Evolutionary conservation across 2,113 vertebrate species (phyloP).

Genomic region (Alligator mississippiensis): DNA sequence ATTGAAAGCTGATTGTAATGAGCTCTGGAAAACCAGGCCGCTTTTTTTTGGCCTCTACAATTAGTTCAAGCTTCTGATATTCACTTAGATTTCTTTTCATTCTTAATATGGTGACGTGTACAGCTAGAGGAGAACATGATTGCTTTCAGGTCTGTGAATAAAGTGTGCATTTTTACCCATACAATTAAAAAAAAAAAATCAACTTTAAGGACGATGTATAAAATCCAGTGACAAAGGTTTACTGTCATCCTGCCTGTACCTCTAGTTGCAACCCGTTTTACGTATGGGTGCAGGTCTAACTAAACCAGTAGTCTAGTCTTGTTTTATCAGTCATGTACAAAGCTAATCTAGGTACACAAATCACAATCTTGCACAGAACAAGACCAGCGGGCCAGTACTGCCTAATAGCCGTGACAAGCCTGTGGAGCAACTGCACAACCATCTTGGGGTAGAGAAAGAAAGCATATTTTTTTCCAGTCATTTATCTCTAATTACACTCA

Average conservation of each 20-base stretch:
- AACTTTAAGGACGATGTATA: background rate
- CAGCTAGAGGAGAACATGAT: background rate
- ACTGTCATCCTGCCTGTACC: background rate
- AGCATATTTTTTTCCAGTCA: background rate
- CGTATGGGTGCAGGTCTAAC: background rate
- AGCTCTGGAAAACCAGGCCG: background rate
- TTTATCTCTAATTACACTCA: conserved; percentile 3
- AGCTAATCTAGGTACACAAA: background rate
- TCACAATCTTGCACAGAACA: background rate
- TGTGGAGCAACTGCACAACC: background rate
- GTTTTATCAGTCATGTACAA: background rate
- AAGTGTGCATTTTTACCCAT: fast-evolving
- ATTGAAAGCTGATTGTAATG: background rate
- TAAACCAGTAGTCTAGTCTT: background rate
- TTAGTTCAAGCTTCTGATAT: background rate
- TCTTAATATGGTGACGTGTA: background rate
- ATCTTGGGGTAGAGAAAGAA: background rate
- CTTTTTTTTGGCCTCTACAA: background rate
- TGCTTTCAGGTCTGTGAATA: fast-evolving
- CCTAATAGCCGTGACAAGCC: background rate
- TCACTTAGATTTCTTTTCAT: background rate
- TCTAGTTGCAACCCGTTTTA: background rate
- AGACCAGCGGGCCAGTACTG: background rate
- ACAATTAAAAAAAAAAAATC: background rate
- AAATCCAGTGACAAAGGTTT: background rate